Evolutionary conservation across 1,140 invertebrate species (phyloP).

Genomic region (Rhyacophila brunnea): DNA sequence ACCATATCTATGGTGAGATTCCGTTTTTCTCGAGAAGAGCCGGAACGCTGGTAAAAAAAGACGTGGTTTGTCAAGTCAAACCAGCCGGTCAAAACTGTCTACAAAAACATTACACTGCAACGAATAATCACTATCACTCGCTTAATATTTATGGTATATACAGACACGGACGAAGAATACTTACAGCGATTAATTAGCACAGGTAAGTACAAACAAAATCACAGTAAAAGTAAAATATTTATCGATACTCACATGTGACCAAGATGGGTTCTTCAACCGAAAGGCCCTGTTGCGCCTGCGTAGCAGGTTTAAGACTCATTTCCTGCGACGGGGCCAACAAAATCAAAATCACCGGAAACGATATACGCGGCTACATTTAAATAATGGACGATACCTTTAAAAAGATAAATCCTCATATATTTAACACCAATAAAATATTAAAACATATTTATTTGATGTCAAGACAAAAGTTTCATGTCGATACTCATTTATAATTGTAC

Average conservation of each 20-base stretch:
- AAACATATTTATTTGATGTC: not conserved
- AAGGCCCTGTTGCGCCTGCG: slow-evolving; percentile 57
- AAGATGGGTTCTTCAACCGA: slow-evolving; percentile 56
- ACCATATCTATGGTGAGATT: too few relatives aligned
- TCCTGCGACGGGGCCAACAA: slow-evolving; percentile 55
- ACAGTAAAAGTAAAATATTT: slow-evolving; percentile 43
- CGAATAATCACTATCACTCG: slow-evolving; percentile 40
- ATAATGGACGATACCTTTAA: not conserved
- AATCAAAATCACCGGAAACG: slow-evolving; percentile 40
- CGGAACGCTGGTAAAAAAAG: slow-evolving; percentile 15
- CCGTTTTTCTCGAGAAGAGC: slow-evolving; percentile 5
- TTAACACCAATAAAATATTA: slow-evolving; percentile 3
- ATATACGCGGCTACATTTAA: slow-evolving; percentile 15
- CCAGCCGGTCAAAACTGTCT: slow-evolving; percentile 22
- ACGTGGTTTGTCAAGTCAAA: slow-evolving; percentile 30
- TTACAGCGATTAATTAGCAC: slow-evolving; percentile 49
- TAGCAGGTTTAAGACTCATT: slow-evolving; percentile 55
- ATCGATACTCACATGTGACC: slow-evolving; percentile 59
- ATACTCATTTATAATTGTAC: too few relatives aligned
- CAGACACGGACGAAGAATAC: slow-evolving; percentile 50
- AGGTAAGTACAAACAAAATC: slow-evolving; percentile 32
- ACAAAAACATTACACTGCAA: slow-evolving; percentile 18
- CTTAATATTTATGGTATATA: slow-evolving; percentile 42
- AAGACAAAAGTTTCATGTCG: too few relatives aligned
- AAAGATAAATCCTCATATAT: not conserved